A percentile compares a stretch with the other conserved stretches of the same genome.
Conservation (phyloP, 2,888 invertebrate genomes). For the Agonopterix subpropinquella region DNA sequence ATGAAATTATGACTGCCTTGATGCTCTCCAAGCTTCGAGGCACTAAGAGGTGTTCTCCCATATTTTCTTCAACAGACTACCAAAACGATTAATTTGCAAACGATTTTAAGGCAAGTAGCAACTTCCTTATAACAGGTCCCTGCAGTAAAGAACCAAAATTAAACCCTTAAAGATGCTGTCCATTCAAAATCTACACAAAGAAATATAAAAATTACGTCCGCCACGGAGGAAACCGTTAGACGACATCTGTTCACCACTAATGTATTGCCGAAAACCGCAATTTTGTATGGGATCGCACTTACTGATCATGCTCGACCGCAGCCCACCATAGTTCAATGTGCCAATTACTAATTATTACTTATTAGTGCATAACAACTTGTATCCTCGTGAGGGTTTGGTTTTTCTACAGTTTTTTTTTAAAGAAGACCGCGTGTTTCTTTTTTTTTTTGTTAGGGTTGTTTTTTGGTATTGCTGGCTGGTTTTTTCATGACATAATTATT, state of each 20-base stretch:
- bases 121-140: too few relatives aligned
- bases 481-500: too few relatives aligned
- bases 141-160: too few relatives aligned
- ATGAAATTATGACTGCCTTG: too few relatives aligned
- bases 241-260: slow-evolving; percentile 27
- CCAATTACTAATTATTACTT: slow-evolving; percentile 58
- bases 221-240: slow-evolving; percentile 22
- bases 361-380: slow-evolving; percentile 3
- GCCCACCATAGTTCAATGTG: slow-evolving; percentile 25
- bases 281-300: slow-evolving; percentile 20
- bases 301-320: slow-evolving; percentile 23
- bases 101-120: too few relatives aligned
- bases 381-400: not conserved
- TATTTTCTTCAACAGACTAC: too few relatives aligned
- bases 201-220: not conserved
- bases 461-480: too few relatives aligned
- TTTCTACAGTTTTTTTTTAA: slow-evolving; percentile 1
- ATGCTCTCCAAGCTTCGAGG: too few relatives aligned
- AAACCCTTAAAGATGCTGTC: too few relatives aligned
- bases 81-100: too few relatives aligned
- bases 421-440: not conserved
- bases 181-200: not conserved
- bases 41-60: too few relatives aligned
- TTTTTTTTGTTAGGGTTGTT: not conserved
- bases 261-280: slow-evolving; percentile 34